Percentiles rank a stretch among this genome's conserved stretches.
Evolutionary conservation across 2,113 vertebrate species (phyloP).

Genomic region (Pelvicachromis taeniatus): DNA sequence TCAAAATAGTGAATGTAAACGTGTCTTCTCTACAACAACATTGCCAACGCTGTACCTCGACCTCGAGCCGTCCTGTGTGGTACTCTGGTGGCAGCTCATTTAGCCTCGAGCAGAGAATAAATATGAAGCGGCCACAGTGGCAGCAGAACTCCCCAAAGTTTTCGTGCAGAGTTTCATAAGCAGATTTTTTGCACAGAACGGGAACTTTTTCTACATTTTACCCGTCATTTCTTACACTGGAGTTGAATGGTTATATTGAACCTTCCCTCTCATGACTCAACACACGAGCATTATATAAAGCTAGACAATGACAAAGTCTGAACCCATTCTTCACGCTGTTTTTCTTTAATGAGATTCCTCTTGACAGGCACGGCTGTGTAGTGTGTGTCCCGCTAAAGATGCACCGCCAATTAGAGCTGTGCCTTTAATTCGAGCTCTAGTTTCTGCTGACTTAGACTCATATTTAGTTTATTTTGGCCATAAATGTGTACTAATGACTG

Average conservation of each 20-base stretch:
- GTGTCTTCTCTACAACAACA: neutral
- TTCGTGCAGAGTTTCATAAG: neutral
- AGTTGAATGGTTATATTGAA: neutral
- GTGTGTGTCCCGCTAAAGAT: neutral
- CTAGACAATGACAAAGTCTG: neutral
- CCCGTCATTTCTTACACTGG: neutral
- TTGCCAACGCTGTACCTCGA: neutral
- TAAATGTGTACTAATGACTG: slow-evolving; percentile 26
- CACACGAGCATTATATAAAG: neutral
- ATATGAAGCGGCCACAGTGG: neutral
- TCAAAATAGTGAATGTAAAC: neutral
- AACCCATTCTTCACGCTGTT: neutral
- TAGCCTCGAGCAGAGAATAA: neutral
- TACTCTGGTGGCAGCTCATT: neutral
- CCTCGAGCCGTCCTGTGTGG: neutral
- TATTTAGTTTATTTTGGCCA: slow-evolving; percentile 1
- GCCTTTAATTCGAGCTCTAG: slow-evolving; percentile 1
- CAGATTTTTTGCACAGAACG: neutral
- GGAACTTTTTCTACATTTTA: neutral
- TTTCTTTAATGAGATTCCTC: neutral
- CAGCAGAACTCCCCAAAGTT: neutral
- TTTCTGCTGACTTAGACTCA: slow-evolving; percentile 2
- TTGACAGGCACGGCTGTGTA: neutral
- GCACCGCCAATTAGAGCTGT: neutral
- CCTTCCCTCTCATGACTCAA: neutral